phyloP scores from a whole-genome alignment of 2,113 vertebrate species.

The Cyrtonyx montezumae region DNA sequence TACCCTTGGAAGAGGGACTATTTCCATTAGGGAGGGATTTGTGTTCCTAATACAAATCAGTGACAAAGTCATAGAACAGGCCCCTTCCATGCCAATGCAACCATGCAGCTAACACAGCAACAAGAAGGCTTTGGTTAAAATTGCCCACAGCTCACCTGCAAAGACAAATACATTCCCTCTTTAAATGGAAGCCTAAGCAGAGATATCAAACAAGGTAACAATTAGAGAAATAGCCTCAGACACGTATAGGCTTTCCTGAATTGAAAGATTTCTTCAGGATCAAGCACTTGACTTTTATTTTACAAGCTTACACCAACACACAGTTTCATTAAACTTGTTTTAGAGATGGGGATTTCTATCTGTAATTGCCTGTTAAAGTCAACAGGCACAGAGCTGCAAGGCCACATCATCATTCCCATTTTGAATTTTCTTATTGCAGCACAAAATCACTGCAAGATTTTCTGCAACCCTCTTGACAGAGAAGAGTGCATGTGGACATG shows the following conservation, averaged over 20 bases:
- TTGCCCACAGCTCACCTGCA: background rate
- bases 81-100: background rate
- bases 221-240: background rate
- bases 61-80: background rate
- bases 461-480: background rate
- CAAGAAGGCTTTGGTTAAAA: background rate
- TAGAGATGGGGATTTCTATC: background rate
- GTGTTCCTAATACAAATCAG: background rate
- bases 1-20: background rate
- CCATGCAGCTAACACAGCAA: background rate
- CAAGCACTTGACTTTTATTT: background rate
- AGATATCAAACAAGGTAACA: background rate
- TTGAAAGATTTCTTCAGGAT: background rate
- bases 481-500: rapidly evolving
- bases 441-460: background rate
- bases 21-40: conserved; percentile 5
- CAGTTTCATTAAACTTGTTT: background rate
- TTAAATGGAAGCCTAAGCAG: background rate
- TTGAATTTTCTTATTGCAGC: background rate
- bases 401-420: background rate
- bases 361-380: background rate
- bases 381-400: background rate
- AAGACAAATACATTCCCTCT: background rate
- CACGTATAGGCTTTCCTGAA: background rate
- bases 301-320: background rate